phyloP scores from a whole-genome alignment of 1,140 invertebrate genomes.

The Drosophila willistoni region DNA sequence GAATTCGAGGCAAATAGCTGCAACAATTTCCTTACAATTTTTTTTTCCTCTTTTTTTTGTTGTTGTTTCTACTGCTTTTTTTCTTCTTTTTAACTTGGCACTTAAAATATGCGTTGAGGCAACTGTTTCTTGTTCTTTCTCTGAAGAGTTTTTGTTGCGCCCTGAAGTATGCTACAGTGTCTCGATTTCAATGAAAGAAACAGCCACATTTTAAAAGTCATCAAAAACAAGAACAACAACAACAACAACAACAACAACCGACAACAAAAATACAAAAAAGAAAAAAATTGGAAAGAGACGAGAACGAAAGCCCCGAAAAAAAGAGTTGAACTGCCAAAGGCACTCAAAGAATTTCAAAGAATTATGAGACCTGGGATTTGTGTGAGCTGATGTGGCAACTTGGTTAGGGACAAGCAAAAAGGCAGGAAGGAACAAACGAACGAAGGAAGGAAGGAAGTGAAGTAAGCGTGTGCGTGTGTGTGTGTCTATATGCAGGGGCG shows the following conservation, averaged over 20 bases:
- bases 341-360: conserved; percentile 24
- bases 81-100: conserved; percentile 52
- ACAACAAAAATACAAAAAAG: neutral
- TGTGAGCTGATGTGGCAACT: conserved; percentile 12
- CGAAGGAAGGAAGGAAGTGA: neutral
- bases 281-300: neutral
- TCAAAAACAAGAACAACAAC: conserved; percentile 20
- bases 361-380: conserved; percentile 39
- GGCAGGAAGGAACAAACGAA: too few species aligned
- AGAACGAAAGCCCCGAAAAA: neutral
- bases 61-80: neutral
- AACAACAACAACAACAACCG: neutral
- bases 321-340: conserved; percentile 14
- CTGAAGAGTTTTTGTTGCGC: conserved; percentile 44
- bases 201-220: conserved; percentile 64
- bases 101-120: conserved; percentile 72
- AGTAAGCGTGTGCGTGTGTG: neutral
- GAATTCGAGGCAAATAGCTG: conserved; percentile 65
- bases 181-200: conserved; percentile 20
- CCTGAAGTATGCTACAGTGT: conserved; percentile 51
- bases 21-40: conserved; percentile 69
- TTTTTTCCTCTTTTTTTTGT: conserved; percentile 19
- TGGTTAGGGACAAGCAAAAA: neutral
- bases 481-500: neutral
- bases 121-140: conserved; percentile 17